Evolutionary conservation across 1,140 invertebrate species (phyloP).

Genomic region (Conopomorpha cramerella): DNA sequence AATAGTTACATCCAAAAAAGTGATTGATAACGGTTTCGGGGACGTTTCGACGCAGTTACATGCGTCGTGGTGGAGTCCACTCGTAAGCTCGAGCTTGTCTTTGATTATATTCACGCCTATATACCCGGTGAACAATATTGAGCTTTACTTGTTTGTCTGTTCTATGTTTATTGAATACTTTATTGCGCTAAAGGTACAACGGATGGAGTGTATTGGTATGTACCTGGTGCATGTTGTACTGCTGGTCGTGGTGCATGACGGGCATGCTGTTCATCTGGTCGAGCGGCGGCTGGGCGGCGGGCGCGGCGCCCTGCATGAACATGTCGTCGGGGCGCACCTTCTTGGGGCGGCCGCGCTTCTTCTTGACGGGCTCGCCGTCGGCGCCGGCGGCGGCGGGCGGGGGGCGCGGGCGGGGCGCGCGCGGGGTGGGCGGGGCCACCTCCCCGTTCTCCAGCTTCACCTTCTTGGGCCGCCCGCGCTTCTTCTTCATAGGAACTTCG

Average conservation of each 20-base stretch:
- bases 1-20: too few relatives aligned
- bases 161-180: too few relatives aligned
- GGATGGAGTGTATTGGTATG: too few relatives aligned
- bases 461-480: constrained; percentile 86
- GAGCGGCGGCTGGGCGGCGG: constrained; percentile 14
- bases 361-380: constrained; percentile 62
- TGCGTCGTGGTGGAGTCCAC: too few relatives aligned
- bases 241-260: constrained; percentile 14
- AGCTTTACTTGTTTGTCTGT: too few relatives aligned
- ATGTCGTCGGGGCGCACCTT: constrained; percentile 72
- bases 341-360: constrained; percentile 83
- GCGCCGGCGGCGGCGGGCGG: constrained; percentile 26
- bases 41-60: too few relatives aligned
- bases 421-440: constrained; percentile 61
- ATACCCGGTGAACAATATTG: too few relatives aligned
- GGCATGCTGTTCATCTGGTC: constrained; percentile 27
- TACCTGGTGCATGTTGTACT: too few relatives aligned
- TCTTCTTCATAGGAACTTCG: constrained; percentile 80
- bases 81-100: too few relatives aligned
- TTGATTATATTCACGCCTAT: too few relatives aligned
- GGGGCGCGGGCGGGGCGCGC: constrained; percentile 59
- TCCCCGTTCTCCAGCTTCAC: constrained; percentile 74
- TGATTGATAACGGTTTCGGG: too few relatives aligned
- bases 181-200: too few relatives aligned
- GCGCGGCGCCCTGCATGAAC: constrained; percentile 41